Evolutionary conservation across 2,797 vertebrate species (phyloP).

Genomic region (Capromys pilorides): DNA sequence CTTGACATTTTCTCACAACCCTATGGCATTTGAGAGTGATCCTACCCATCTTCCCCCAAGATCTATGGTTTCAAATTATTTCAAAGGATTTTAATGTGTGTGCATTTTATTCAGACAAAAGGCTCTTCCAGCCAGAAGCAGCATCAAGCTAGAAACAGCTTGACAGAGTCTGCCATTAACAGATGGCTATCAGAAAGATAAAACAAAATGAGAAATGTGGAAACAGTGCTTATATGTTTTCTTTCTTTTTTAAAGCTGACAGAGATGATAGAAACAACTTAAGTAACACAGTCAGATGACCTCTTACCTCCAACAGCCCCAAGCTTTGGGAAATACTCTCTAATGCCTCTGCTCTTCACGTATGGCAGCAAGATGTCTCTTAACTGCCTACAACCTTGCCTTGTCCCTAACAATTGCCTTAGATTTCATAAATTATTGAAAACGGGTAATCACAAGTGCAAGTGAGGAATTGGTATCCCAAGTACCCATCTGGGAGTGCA

Average conservation of each 20-base stretch:
- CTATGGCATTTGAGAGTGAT: background rate
- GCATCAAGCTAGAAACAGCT: constrained; percentile 30
- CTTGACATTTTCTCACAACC: background rate
- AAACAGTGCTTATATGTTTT: background rate
- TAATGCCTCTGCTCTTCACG: constrained; percentile 18
- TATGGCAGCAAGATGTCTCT: background rate
- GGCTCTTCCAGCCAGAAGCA: background rate
- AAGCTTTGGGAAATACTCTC: background rate
- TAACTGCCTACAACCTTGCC: constrained; percentile 53
- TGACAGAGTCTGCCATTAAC: constrained; percentile 14
- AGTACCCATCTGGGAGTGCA: constrained; percentile 67
- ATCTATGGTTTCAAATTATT: constrained; percentile 51
- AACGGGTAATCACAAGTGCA: constrained; percentile 70
- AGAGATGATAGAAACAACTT: background rate
- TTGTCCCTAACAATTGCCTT: constrained; percentile 68
- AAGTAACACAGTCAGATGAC: background rate
- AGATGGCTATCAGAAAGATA: constrained; percentile 20
- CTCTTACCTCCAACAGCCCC: background rate
- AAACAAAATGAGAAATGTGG: constrained; percentile 6
- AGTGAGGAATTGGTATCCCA: constrained; percentile 62
- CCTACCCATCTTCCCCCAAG: background rate
- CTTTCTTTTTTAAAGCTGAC: background rate
- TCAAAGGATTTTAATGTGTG: constrained; percentile 28
- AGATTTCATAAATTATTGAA: constrained; percentile 66
- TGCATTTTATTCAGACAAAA: background rate